Evolutionary conservation across 2,888 invertebrate genomes (phyloP).

Genomic region (Neuroscelio doddi): DNA sequence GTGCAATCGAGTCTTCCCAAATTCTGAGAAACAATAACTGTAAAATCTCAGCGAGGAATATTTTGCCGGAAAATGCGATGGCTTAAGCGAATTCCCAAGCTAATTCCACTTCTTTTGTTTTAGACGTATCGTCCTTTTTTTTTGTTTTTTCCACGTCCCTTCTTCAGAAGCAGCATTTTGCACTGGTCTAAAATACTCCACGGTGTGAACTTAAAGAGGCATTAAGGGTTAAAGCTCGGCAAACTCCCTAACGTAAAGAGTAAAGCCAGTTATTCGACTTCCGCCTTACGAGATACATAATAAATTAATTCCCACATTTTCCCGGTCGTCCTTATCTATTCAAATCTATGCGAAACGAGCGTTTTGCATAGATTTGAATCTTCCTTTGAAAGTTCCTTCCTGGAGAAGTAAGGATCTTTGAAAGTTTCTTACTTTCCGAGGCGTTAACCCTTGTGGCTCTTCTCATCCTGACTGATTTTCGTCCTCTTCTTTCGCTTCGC

Average conservation of each 20-base stretch:
- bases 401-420: neutral
- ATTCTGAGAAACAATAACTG: constrained; percentile 10
- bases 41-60: too few species aligned
- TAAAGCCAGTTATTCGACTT: constrained; percentile 54
- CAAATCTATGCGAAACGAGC: constrained; percentile 72
- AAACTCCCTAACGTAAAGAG: constrained; percentile 57
- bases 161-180: constrained; percentile 1
- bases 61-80: constrained; percentile 19
- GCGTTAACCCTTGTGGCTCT: constrained; percentile 65
- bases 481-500: constrained; percentile 22
- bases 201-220: constrained; percentile 58
- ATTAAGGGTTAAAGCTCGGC: constrained; percentile 53
- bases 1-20: too few species aligned
- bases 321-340: constrained; percentile 69
- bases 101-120: constrained; percentile 18
- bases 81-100: constrained; percentile 25
- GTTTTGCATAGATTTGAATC: constrained; percentile 51
- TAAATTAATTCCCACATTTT: constrained; percentile 71
- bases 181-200: constrained; percentile 35
- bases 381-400: constrained; percentile 4
- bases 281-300: constrained; percentile 65
- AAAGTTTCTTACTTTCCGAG: constrained; percentile 51
- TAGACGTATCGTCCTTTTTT: constrained; percentile 15
- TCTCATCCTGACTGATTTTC: constrained; percentile 33
- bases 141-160: constrained; percentile 30